A percentile compares a stretch with the other conserved stretches of the same genome.
Conservation (phyloP, 1,140 invertebrate species). For the Sycophila sp. region DNA sequence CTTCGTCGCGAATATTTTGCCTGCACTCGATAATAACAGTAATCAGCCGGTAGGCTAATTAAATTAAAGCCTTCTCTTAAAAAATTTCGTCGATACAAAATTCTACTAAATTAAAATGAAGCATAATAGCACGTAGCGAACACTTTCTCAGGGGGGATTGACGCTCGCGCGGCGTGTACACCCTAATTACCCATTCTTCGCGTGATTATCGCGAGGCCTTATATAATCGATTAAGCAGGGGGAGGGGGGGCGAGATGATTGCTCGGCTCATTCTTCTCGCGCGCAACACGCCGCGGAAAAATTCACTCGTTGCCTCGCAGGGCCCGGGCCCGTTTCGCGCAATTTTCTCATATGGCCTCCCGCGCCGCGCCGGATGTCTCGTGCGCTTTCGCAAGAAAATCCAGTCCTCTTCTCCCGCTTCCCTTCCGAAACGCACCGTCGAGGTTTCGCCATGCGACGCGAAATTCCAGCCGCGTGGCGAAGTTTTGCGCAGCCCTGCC, state of each 20-base stretch:
- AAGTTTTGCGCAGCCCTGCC: too few relatives aligned
- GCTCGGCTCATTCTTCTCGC: conserved; percentile 19
- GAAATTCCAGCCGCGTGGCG: background rate
- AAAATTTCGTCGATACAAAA: too few relatives aligned
- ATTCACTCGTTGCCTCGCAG: background rate
- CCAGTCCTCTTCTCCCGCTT: conserved; percentile 23
- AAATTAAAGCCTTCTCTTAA: too few relatives aligned
- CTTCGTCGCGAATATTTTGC: too few relatives aligned
- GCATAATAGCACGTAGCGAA: background rate
- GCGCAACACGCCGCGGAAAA: background rate
- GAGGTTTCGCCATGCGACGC: conserved; percentile 19
- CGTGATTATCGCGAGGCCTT: conserved; percentile 20
- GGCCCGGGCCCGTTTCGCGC: too few relatives aligned
- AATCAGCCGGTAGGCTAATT: too few relatives aligned
- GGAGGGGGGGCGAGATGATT: background rate
- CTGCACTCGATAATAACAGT: too few relatives aligned
- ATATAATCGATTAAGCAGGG: conserved; percentile 30
- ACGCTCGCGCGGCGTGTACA: background rate
- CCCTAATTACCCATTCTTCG: conserved; percentile 34
- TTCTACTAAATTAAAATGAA: background rate
- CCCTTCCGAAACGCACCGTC: conserved; percentile 26
- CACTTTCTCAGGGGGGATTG: conserved; percentile 27
- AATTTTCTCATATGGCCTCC: conserved; percentile 27
- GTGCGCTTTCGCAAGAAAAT: conserved; percentile 28
- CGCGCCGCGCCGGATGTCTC: conserved; percentile 6